Conservation (phyloP, 2,797 vertebrate genomes). For the Micropoecilia bifurca region DNA sequence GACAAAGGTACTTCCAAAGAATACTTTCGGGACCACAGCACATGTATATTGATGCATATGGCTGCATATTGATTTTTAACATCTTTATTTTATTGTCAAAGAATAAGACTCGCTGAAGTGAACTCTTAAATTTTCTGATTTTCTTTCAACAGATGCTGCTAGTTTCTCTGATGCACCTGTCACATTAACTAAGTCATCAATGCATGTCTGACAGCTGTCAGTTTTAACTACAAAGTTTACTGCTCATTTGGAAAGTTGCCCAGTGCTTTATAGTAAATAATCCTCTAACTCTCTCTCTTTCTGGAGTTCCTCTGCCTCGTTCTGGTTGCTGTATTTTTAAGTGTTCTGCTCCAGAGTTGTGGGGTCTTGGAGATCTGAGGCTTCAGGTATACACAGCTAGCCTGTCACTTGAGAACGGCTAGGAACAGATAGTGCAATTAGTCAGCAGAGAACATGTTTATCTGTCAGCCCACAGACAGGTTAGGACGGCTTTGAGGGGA, state of each 20-base stretch:
- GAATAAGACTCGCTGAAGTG: constrained; percentile 12
- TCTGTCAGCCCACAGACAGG: constrained; percentile 68
- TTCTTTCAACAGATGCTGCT: constrained; percentile 49
- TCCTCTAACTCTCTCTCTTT: constrained; percentile 31
- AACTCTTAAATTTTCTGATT: constrained; percentile 29
- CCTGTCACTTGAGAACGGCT: constrained; percentile 64
- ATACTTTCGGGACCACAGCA: constrained; percentile 64
- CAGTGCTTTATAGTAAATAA: constrained; percentile 50
- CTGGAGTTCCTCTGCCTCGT: constrained; percentile 49
- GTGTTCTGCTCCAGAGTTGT: constrained; percentile 46
- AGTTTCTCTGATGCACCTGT: constrained; percentile 42
- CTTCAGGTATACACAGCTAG: constrained; percentile 53
- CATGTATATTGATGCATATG: constrained; percentile 70
- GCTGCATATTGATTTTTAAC: constrained; percentile 65
- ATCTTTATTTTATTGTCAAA: constrained; percentile 67
- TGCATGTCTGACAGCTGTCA: constrained; percentile 47
- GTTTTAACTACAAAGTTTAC: constrained; percentile 48
- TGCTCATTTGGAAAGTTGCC: constrained; percentile 61
- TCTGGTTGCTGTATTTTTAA: constrained; percentile 44
- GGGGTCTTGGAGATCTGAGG: constrained; percentile 66
- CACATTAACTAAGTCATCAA: constrained; percentile 61
- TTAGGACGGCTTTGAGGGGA: constrained; percentile 64
- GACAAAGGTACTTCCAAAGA: constrained; percentile 76
- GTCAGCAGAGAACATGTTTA: constrained; percentile 70
- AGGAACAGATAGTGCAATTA: constrained; percentile 78